These are phyloP conservation scores for Lasioglossum villosulum DNA, from an alignment of 2,888 invertebrate species.

Conservation along the genomic window DNA sequence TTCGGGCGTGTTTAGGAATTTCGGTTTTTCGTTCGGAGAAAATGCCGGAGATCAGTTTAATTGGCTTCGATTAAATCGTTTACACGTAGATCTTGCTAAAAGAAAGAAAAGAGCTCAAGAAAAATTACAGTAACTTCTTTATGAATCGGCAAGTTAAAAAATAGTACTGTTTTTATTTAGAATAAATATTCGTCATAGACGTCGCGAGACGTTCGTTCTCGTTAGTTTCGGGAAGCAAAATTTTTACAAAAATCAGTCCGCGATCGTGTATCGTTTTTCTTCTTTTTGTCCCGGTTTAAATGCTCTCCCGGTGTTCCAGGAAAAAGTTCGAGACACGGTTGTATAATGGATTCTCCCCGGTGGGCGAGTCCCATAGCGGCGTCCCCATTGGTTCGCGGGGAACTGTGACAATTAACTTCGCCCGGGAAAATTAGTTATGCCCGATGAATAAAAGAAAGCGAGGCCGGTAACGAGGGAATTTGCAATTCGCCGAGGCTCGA, in stretches of 20 bases:
- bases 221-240: neutral
- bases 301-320: neutral
- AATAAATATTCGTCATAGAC: too few relatives aligned
- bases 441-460: conserved; percentile 51
- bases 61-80: too few relatives aligned
- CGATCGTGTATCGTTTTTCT: neutral
- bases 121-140: too few relatives aligned
- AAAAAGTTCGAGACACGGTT: neutral
- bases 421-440: conserved; percentile 41
- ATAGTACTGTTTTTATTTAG: too few relatives aligned
- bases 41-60: neutral
- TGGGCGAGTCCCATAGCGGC: neutral
- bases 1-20: neutral
- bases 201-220: too few relatives aligned
- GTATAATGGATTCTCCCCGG: neutral
- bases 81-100: too few relatives aligned
- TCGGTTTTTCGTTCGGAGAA: neutral
- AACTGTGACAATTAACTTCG: conserved; percentile 21
- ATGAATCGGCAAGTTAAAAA: too few relatives aligned
- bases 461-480: conserved; percentile 39
- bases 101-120: too few relatives aligned
- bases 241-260: neutral
- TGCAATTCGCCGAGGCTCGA: conserved; percentile 41
- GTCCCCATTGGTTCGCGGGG: conserved; percentile 15
- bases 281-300: neutral